Evolutionary conservation across 2,113 vertebrate genomes (phyloP).

Genomic region (Grammomys dolichurus): DNA sequence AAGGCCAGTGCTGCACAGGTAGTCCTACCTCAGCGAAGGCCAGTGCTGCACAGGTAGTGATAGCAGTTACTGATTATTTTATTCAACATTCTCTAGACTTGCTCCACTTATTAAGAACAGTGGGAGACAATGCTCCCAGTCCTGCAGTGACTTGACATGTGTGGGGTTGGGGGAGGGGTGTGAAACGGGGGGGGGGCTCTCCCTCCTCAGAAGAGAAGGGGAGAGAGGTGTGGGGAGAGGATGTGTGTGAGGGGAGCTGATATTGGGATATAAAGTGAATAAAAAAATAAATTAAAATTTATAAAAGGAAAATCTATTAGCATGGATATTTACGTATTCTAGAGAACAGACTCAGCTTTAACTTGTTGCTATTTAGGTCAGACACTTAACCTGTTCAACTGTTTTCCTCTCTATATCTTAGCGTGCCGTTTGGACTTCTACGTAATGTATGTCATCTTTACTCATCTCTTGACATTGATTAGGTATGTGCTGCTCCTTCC

Average conservation of each 20-base stretch:
- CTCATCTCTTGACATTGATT: not conserved
- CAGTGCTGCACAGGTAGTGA: not conserved
- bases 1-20: not conserved
- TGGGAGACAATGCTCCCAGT: too few species aligned
- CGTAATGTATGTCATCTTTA: not conserved
- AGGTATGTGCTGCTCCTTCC: not conserved
- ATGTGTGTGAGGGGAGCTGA: too few species aligned
- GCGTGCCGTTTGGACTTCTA: not conserved
- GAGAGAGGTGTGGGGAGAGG: too few species aligned
- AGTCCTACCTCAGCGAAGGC: not conserved
- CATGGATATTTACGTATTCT: not conserved
- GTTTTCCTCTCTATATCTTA: not conserved
- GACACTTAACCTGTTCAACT: not conserved
- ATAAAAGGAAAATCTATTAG: not conserved
- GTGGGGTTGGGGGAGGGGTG: too few species aligned
- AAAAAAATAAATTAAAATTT: too few species aligned
- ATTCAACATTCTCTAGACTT: not conserved
- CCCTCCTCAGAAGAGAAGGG: too few species aligned
- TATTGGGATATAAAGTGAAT: too few species aligned
- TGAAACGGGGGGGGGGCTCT: too few species aligned
- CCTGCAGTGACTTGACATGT: too few species aligned
- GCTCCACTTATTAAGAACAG: not conserved
- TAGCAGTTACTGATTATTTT: not conserved
- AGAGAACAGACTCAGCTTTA: not conserved
- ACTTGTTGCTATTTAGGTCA: not conserved